A percentile compares a stretch with the other conserved stretches of the same genome.
These are phyloP conservation scores for Poeciliopsis retropinna DNA, from an alignment of 2,113 vertebrate species.

Conservation along the genomic window DNA sequence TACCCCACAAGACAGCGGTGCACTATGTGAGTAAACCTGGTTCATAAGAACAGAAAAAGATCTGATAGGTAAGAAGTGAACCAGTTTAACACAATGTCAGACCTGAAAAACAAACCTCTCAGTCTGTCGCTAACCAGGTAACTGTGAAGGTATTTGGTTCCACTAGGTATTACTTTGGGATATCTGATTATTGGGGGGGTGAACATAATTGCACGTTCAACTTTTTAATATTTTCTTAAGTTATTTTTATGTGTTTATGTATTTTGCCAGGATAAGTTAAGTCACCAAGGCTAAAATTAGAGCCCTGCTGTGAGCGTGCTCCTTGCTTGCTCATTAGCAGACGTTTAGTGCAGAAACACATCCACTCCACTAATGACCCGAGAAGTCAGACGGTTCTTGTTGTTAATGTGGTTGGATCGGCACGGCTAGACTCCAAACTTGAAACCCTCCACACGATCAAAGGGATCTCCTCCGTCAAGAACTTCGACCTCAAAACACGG, in stretches of 20 bases:
- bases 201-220: too few species aligned
- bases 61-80: too few species aligned
- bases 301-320: background rate
- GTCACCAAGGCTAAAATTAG: background rate
- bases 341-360: constrained; percentile 31
- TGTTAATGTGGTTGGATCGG: constrained; percentile 25
- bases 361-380: constrained; percentile 20
- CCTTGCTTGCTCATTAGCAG: constrained; percentile 26
- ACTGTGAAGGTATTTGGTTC: too few species aligned
- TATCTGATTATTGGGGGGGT: too few species aligned
- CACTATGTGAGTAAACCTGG: too few species aligned
- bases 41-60: too few species aligned
- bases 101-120: too few species aligned
- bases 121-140: too few species aligned
- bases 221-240: too few species aligned
- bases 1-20: too few species aligned
- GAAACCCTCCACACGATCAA: constrained; percentile 29
- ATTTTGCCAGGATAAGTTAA: constrained; percentile 25
- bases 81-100: too few species aligned
- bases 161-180: too few species aligned
- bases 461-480: constrained; percentile 17
- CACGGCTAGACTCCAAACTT: constrained; percentile 26
- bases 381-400: constrained; percentile 44
- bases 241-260: constrained; percentile 10
- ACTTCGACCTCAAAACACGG: constrained; percentile 33